Base-by-base conservation (phyloP, 2,113 vertebrate genomes). In the Coreoperca whiteheadi region DNA sequence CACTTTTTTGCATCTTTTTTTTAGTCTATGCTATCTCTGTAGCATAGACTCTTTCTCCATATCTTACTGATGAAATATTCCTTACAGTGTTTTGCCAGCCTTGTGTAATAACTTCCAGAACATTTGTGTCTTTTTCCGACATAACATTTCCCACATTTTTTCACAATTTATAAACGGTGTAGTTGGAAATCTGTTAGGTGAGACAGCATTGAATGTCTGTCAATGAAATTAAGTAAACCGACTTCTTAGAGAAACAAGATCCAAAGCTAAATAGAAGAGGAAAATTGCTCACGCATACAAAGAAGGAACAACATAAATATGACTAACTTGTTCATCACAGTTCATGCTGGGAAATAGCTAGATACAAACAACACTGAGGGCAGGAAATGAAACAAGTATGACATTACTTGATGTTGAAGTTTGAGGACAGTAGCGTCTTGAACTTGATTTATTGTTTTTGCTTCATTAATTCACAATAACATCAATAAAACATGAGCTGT, bases 191-290 rank as follows among this genome's bases (percentile, higher is more conserved):
- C 1, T 41, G 39, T 20, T 53, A 23, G 39, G 18, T 51, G 32
- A 51, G 54, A 46, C 43, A 18, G 21, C 32, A 39, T 61, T 61
- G 23, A 25, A 18, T 14, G 3, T 2, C 6, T 20, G 18, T 66
- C 23, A 34, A 4, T 63, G 11, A 61, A 53, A 64, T 63, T n/a
- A 63, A 37, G 7, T 50, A 37, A 46, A 34, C 39, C 50, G 54
- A 81, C n/a, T 67, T 21, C 20, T 69, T 50, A 50, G 32, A 50
- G 25, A 39, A 34, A 74, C 30, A 34, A 28, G 39, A 67, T 43
- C 30, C 54, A 50, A 51, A 59, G 60, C 14, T 34, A 11, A 65
- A 71, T 18, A 11, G 20, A 54, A 53, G 8, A 71, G 39, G 15
- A 76, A 70, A 54, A 46, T 46, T 34, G 34, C 59, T 65, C 39